Base-by-base conservation (phyloP, 2,113 vertebrate genomes). In the Antechinus stuartii region DNA sequence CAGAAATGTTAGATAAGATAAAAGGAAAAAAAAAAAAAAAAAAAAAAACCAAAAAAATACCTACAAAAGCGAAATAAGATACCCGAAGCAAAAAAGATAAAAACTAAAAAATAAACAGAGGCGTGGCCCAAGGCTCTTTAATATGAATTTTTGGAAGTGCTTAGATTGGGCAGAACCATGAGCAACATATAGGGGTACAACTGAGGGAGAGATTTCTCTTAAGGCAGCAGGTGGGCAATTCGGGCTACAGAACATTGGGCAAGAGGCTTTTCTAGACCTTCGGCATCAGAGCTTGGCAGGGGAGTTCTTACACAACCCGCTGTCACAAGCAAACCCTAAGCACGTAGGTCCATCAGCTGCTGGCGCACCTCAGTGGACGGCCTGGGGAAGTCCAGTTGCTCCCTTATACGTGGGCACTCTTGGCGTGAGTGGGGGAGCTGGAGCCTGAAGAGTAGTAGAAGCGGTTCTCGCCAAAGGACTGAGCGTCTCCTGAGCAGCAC, bases 391-490 rank as follows among this genome's bases (percentile, higher is more conserved):
- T 93, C 96, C 91, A 93, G 25, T 9, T 57, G 90, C 49, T 1
- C 50, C 24, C 90, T 99, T 98, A 99, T 94, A 99, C 99, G 0
- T 99, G 99, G 0, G 99, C 99, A 0, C 99, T 99, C 98, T 99
- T 99, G 94, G 99, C 99, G 0, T 99, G 99, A 96, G 99, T 99
- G 0, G 99, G 99, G 3, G 99, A 98, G 95, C 98, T 98, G 95
- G 98, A 99, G 0, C 99, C 99, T 0, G 99, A 99, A 91, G 99
- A 99, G 94, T 99, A 99, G 99, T 99, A 99, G 99, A 99, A 99
- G 93, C 98, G 99, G 98, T 99, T 99, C 95, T 99, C 99, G 8
- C 99, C 99, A 52, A 99, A 99, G 0, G 99, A 94, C 97, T 98
- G 98, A 12, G 99, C 98, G 0, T 97, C 97, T 7, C 99, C 98